These are phyloP conservation scores for Diuraphis noxia DNA, from an alignment of 1,140 invertebrate genomes.

Conservation along the genomic window DNA sequence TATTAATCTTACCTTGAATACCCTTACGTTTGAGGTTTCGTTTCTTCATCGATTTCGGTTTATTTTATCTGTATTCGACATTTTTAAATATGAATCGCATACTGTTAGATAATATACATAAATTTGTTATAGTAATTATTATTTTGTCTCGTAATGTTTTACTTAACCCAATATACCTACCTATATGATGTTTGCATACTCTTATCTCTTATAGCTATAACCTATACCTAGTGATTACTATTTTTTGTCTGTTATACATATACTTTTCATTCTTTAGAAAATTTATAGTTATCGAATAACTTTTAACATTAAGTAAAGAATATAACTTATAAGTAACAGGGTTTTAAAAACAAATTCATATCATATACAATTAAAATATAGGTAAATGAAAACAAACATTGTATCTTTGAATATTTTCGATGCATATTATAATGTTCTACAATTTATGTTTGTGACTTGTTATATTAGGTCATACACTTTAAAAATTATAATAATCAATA, in stretches of 20 bases:
- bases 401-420: not conserved
- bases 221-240: not conserved
- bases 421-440: not conserved
- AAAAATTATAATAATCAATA: not conserved
- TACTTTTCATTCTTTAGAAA: not conserved
- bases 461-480: not conserved
- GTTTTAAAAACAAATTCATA: not conserved
- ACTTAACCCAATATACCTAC: too few species aligned
- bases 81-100: too few species aligned
- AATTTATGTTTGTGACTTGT: not conserved
- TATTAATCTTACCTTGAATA: not conserved
- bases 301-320: not conserved
- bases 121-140: too few species aligned
- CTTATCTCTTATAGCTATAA: not conserved
- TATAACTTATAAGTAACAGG: not conserved
- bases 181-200: too few species aligned
- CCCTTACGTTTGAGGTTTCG: not conserved
- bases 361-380: not conserved
- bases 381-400: slow-evolving; percentile 4
- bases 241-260: not conserved
- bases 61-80: too few species aligned
- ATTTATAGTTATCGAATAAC: not conserved
- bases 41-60: too few species aligned
- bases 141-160: too few species aligned
- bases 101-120: too few species aligned